Percentiles rank a stretch among this genome's conserved stretches.
These are phyloP conservation scores for Naso thynnoides DNA, from an alignment of 2,797 vertebrate species.

Conservation along the genomic window DNA sequence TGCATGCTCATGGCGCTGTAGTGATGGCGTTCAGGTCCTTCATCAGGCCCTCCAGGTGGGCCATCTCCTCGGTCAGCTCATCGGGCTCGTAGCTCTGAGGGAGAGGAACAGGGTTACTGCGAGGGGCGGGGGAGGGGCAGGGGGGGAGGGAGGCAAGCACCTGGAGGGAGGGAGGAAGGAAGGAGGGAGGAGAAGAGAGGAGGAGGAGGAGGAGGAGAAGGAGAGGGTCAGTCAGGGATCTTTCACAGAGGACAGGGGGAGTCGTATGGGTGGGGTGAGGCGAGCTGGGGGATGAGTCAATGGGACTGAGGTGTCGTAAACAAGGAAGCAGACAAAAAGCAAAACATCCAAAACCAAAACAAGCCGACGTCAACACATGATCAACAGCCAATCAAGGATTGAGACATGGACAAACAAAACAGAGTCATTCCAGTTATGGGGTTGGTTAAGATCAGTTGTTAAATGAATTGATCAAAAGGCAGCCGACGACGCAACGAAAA, in stretches of 20 bases:
- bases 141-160: constrained; percentile 78
- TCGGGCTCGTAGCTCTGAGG: constrained; percentile 95
- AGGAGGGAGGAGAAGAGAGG: constrained; percentile 24
- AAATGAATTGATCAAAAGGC: constrained; percentile 56
- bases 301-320: constrained; percentile 55
- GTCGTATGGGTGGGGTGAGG: constrained; percentile 64
- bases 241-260: constrained; percentile 57
- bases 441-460: constrained; percentile 50
- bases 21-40: constrained; percentile 99
- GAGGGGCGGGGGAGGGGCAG: constrained; percentile 66
- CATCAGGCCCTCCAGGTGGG: constrained; percentile 99
- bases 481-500: constrained; percentile 54
- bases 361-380: constrained; percentile 19
- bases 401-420: constrained; percentile 37
- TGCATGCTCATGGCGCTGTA: constrained; percentile 89
- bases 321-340: constrained; percentile 52
- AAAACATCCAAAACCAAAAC: constrained; percentile 45
- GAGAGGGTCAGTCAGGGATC: constrained; percentile 79
- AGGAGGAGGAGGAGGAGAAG: constrained; percentile 59
- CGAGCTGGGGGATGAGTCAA: constrained; percentile 63
- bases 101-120: constrained; percentile 86
- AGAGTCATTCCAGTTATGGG: constrained; percentile 64
- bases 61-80: constrained; percentile 99
- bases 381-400: constrained; percentile 48
- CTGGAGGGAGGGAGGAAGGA: constrained; percentile 61